Evolutionary conservation across 2,797 vertebrate species (phyloP), one percentile per base, ranked within the genome.

Genomic region (Pseudopleuronectes americanus): DNA sequence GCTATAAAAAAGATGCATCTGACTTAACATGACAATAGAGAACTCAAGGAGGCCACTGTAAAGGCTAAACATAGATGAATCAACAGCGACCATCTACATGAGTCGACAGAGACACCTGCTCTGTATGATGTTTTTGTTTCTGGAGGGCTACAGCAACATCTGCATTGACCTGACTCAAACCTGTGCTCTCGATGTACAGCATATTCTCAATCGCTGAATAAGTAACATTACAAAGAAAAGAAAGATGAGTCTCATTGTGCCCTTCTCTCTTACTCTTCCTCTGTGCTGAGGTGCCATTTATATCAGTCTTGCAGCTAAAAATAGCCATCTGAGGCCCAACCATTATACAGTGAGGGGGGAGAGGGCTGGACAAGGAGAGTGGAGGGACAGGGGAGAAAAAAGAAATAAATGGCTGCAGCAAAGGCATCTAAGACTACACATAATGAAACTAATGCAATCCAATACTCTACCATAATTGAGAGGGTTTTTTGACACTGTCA

Each of bases 251-350:
- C 66, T 81, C 57, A 79, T 83, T 62, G 38, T 81, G 86, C 84
- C 86, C 85, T 81, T 81, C 81, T 87, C 80, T 83, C 71, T 82
- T 79, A 74, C 66, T 83, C 66, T 64, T 71, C 71, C 78, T 79
- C 82, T 82, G 62, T 48, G 71, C 75, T 62, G 60, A 90, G 84
- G 81, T 87, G 74, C 84, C 92, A 90, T 93, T 92, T 92, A 93
- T 92, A 92, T 91, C 81, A 57, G 80, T 79, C 84, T 62, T 77
- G 49, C 13, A n/a, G 84, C 85, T 93, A 93, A 88, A 92, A 92
- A 93, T 93, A 94, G 81, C 70, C 38, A 52, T 67, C 65, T 78
- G 84, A 84, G 80, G 85, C 85, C 82, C 81, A 91, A 81, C 89
- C 84, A 89, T 90, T 81, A 65, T 74, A 88, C 60, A 82, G 83